phyloP scores from a whole-genome alignment of 2,113 vertebrate genomes.

The Prionailurus bengalensis region DNA sequence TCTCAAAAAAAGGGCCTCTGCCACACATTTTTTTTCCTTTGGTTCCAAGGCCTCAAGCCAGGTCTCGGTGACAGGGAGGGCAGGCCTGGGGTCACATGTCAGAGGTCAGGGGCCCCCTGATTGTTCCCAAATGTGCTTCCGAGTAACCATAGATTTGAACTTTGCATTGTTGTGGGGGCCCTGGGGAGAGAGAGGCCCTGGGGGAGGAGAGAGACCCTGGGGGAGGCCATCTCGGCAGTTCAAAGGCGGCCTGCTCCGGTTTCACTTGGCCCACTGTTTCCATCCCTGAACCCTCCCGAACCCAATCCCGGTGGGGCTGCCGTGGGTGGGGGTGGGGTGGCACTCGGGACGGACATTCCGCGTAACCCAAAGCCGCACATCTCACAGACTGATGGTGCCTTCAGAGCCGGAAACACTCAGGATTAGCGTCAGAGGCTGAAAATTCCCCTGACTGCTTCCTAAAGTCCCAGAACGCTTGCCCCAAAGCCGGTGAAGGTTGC shows the following conservation, averaged over 20 bases:
- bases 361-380: background rate
- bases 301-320: fast-evolving
- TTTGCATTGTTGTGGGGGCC: constrained; percentile 24
- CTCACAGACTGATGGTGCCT: background rate
- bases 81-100: background rate
- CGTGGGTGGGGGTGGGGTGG: background rate
- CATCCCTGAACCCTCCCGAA: background rate
- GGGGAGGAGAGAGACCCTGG: background rate
- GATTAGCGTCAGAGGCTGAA: background rate
- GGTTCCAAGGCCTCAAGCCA: background rate
- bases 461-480: background rate
- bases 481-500: background rate
- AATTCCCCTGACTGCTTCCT: background rate
- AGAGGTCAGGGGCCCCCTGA: constrained; percentile 58
- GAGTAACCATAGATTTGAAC: constrained; percentile 68
- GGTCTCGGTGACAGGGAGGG: background rate
- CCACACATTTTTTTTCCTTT: background rate
- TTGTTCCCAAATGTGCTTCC: constrained; percentile 64
- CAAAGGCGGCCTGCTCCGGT: background rate
- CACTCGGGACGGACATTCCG: fast-evolving
- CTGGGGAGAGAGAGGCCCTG: background rate
- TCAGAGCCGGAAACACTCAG: background rate
- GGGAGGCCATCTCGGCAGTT: background rate
- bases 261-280: background rate
- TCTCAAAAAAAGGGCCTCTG: background rate